phyloP scores from a whole-genome alignment of 1,140 invertebrate species.

The Anoplolepis gracilipes region DNA sequence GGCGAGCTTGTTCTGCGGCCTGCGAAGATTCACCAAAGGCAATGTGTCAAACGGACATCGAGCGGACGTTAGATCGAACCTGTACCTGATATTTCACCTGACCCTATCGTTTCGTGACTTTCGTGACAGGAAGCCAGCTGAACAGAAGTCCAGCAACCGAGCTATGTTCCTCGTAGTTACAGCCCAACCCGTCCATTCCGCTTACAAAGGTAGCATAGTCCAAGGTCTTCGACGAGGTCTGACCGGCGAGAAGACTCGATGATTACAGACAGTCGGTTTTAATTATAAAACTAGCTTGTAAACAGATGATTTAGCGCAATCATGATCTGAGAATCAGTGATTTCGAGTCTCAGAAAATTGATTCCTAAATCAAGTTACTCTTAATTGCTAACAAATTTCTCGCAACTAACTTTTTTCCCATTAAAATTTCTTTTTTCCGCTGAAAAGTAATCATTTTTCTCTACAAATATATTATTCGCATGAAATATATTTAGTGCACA shows the following conservation, averaged over 20 bases:
- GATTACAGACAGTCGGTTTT: not conserved
- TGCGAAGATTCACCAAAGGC: conserved; percentile 87
- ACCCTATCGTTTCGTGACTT: conserved; percentile 90
- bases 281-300: conserved; percentile 2
- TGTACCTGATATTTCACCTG: conserved; percentile 91
- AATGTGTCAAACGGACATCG: conserved; percentile 85
- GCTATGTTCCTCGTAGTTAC: conserved; percentile 90
- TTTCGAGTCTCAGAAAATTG: too few species aligned
- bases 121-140: conserved; percentile 80
- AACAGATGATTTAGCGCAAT: not conserved
- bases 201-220: conserved; percentile 89
- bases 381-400: not conserved
- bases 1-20: conserved; percentile 78
- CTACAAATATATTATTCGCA: not conserved
- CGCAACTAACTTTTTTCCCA: not conserved
- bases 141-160: conserved; percentile 77
- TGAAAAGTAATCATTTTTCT: not conserved
- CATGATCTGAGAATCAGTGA: not conserved
- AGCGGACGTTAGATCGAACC: conserved; percentile 80
- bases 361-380: conserved; percentile 5
- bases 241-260: conserved; percentile 67
- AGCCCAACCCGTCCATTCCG: conserved; percentile 90
- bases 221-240: conserved; percentile 45
- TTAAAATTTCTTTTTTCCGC: too few species aligned
- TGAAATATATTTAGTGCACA: not conserved